Percentiles rank a stretch among this genome's conserved stretches.
phyloP scores from a whole-genome alignment of 2,888 invertebrate genomes.

The Nasonovia ribisnigri region DNA sequence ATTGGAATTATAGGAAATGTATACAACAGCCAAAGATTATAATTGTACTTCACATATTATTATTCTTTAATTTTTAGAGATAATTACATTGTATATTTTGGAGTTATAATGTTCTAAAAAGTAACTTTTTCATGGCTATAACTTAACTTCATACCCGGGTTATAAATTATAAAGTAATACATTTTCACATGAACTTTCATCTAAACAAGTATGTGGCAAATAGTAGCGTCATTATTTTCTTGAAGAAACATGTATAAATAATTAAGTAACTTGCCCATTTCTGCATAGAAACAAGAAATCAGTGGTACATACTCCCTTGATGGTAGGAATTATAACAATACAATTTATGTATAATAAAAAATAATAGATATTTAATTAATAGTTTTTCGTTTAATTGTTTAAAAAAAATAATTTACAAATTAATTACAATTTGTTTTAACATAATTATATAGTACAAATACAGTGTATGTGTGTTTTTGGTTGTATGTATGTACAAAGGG shows the following conservation, averaged over 20 bases:
- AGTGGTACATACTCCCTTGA: neutral
- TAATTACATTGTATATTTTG: neutral
- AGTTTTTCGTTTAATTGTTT: slow-evolving; percentile 18
- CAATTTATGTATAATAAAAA: too few relatives aligned
- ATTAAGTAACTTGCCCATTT: neutral
- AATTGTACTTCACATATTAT: too few relatives aligned
- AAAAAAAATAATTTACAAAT: slow-evolving; percentile 52
- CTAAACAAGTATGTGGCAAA: neutral
- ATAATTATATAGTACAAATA: slow-evolving; percentile 47
- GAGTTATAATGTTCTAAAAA: neutral
- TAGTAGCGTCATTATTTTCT: neutral
- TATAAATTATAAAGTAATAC: neutral
- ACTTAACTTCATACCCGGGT: neutral
- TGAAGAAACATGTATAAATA: neutral
- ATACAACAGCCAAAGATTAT: too few relatives aligned
- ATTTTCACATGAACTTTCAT: too few relatives aligned
- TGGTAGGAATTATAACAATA: too few relatives aligned
- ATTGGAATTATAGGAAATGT: too few relatives aligned
- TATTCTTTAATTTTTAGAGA: too few relatives aligned
- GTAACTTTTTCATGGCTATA: neutral
- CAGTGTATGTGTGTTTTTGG: neutral
- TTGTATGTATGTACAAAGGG: slow-evolving; percentile 6
- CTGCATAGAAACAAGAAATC: neutral
- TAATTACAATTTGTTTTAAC: slow-evolving; percentile 46
- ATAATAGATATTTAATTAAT: neutral